Evolutionary conservation across 2,113 vertebrate species (phyloP).

Genomic region (Turdus rufiventris): DNA sequence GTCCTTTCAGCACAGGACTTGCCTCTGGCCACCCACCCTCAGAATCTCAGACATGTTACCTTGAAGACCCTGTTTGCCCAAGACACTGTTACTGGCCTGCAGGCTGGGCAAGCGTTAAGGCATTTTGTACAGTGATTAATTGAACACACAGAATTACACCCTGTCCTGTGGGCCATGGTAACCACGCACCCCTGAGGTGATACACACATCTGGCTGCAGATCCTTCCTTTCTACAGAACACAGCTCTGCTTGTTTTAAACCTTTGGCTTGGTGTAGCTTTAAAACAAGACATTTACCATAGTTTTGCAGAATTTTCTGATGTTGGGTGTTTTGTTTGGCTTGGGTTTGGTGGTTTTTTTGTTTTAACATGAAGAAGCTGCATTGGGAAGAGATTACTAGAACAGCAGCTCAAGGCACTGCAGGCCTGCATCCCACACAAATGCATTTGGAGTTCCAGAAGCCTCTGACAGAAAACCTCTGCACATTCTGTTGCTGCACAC

Average conservation of each 20-base stretch:
- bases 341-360: not conserved
- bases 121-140: not conserved
- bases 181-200: not conserved
- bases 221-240: not conserved
- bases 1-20: slow-evolving; percentile 24
- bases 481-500: not conserved
- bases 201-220: not conserved
- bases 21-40: slow-evolving; percentile 35
- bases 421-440: not conserved
- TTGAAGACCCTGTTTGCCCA: not conserved
- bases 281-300: not conserved
- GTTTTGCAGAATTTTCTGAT: not conserved
- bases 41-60: accelerated
- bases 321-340: not conserved
- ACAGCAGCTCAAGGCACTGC: not conserved
- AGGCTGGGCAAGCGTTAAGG: not conserved
- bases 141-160: not conserved
- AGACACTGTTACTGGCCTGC: not conserved
- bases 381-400: not conserved
- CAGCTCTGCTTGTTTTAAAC: not conserved
- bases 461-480: accelerated
- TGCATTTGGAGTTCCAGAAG: not conserved
- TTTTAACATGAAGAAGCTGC: not conserved
- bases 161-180: not conserved
- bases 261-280: not conserved